Evolutionary conservation across 2,888 invertebrate species (phyloP).

Genomic region (Meliscaeva auricollis): DNA sequence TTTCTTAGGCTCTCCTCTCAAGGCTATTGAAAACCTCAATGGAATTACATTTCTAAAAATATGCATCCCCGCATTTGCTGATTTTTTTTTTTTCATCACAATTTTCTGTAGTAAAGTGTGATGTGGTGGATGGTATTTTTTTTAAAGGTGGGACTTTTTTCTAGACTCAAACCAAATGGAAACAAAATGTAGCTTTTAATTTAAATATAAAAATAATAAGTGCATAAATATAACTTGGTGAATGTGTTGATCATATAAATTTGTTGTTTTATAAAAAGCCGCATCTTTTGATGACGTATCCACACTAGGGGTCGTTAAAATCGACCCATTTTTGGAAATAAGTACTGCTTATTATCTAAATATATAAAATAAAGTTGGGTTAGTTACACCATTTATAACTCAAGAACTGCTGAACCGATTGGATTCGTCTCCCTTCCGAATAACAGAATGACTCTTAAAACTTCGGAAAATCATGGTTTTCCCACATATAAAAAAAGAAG

Average conservation of each 20-base stretch:
- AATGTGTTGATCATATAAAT: conserved; percentile 49
- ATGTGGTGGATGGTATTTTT: conserved; percentile 13
- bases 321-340: neutral
- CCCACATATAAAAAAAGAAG: too few relatives aligned
- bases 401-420: too few relatives aligned
- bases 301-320: neutral
- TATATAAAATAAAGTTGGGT: too few relatives aligned
- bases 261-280: conserved; percentile 39
- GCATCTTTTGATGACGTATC: conserved; percentile 2
- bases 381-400: too few relatives aligned
- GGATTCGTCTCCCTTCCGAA: too few relatives aligned
- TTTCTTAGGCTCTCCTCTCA: conserved; percentile 29
- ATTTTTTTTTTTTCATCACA: conserved; percentile 11
- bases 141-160: conserved; percentile 43
- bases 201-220: conserved; percentile 36
- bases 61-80: conserved; percentile 15
- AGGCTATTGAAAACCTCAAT: conserved; percentile 47
- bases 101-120: conserved; percentile 9
- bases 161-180: conserved; percentile 6
- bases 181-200: conserved; percentile 43
- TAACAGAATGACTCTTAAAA: too few relatives aligned
- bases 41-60: conserved; percentile 53
- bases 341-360: too few relatives aligned
- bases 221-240: neutral
- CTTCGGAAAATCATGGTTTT: too few relatives aligned